Base-by-base conservation (phyloP, 2,888 invertebrate genomes). In the Cyclophora punctaria region DNA sequence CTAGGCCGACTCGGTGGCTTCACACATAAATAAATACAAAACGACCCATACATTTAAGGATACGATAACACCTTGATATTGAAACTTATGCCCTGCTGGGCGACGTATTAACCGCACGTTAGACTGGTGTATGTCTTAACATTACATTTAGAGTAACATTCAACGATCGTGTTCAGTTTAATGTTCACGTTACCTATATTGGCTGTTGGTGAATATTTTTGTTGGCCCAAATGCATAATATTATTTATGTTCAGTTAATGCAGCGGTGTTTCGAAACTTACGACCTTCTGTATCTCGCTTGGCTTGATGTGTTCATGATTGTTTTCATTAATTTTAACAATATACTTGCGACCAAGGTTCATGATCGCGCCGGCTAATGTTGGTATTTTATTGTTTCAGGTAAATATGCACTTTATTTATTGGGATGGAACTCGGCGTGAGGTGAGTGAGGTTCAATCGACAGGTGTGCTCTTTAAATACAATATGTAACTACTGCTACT, bases 221-320 rank as follows among this genome's bases (percentile, higher is more conserved):
- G 77, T 79, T 72, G 79, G 68, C 81, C 83, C 73, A 79, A 74
- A 79, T 79, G 73, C 78, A 77, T 83, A 75, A 20, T 65, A 76
- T 82, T 78, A 78, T 70, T 7, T 33, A 44, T 73, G 66, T 70
- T 71, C 64, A 60, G 66, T 73, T 75, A 73, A 76, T 76, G 70
- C 70, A 71, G 64, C 68, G 64, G 59, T 62, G 68, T 83, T 81
- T 81, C 79, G 79, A 80, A 78, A 84, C 68, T 58, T 60, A 56
- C 66, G 75, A 75, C 84, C 83, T 84, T 83, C 78, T 73, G 62
- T 71, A 69, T 71, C 64, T 64, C 61, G 67, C 59, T 66, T 62
- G 57, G 68, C 58, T 70, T 69, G 61, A 64, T 69, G 61, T 67
- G 67, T 67, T 62, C 62, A 68, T 71, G 65, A 61, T 70, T 72